Evolutionary conservation across 64 coral and sea anemone species (phyloP).

Genomic region (Astreopora myriophthalma): DNA sequence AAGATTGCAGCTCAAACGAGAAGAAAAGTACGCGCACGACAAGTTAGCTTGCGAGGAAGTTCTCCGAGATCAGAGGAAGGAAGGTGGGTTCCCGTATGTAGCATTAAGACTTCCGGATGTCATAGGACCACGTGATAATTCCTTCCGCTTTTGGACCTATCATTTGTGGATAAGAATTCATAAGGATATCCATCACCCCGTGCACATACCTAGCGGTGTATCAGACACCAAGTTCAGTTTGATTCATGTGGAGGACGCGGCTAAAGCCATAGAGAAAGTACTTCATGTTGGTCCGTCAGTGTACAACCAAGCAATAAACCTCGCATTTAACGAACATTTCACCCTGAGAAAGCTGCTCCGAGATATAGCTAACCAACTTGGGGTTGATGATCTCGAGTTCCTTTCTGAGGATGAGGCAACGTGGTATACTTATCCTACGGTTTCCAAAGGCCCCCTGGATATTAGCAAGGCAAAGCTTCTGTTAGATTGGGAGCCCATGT

Average conservation of each 20-base stretch:
- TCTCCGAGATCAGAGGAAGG: slow-evolving; percentile 63
- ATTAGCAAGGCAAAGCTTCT: slow-evolving; percentile 71
- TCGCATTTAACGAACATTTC: slow-evolving; percentile 94
- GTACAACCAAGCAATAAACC: slow-evolving; percentile 84
- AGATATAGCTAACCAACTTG: slow-evolving; percentile 71
- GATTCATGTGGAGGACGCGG: slow-evolving; percentile 89
- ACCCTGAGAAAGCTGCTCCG: slow-evolving; percentile 76
- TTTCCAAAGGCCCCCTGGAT: slow-evolving; percentile 86
- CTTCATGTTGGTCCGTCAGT: slow-evolving; percentile 66
- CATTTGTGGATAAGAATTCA: slow-evolving; percentile 94
- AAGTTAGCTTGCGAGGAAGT: slow-evolving; percentile 96
- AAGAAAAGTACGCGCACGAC: slow-evolving; percentile 86
- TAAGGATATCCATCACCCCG: slow-evolving; percentile 75
- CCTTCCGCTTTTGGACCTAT: slow-evolving; percentile 96
- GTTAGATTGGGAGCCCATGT: slow-evolving; percentile 83
- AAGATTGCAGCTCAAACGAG: slow-evolving; percentile 63
- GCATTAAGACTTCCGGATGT: slow-evolving; percentile 87
- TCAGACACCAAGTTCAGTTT: slow-evolving; percentile 83
- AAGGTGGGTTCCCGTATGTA: slow-evolving; percentile 89
- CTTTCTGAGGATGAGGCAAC: slow-evolving; percentile 80
- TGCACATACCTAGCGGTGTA: slow-evolving; percentile 83
- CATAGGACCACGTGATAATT: slow-evolving; percentile 92
- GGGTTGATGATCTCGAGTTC: slow-evolving; percentile 61
- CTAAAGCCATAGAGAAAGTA: slow-evolving; percentile 75
- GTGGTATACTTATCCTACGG: slow-evolving; percentile 94